These are phyloP conservation scores for Drosophila kuntzei DNA, from an alignment of 2,888 invertebrate species.

Conservation along the genomic window DNA sequence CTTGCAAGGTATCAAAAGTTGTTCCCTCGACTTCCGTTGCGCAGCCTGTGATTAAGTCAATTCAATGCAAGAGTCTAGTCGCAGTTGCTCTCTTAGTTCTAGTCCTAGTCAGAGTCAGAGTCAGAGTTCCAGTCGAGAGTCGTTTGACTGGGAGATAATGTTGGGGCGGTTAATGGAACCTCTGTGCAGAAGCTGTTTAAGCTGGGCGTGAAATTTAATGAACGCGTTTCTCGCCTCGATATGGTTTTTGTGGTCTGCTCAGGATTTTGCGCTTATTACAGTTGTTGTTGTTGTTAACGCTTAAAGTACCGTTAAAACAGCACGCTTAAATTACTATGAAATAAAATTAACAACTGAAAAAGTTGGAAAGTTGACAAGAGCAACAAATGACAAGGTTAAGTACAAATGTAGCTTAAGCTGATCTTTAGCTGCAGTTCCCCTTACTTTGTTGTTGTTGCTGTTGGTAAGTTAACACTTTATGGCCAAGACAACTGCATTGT, in stretches of 20 bases:
- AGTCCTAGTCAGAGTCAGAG: conserved; percentile 5
- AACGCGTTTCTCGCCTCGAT: conserved; percentile 28
- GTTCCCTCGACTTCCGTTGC: conserved; percentile 50
- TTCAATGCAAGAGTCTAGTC: conserved; percentile 35
- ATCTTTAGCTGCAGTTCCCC: neutral
- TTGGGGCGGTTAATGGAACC: conserved; percentile 19
- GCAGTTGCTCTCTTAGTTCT: conserved; percentile 3
- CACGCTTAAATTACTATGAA: conserved; percentile 20
- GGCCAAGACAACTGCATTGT: conserved; percentile 35
- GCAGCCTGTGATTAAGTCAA: conserved; percentile 48
- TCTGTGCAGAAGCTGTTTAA: conserved; percentile 16
- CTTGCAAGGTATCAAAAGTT: neutral
- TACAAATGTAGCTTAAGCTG: conserved; percentile 1
- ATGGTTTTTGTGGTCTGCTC: conserved; percentile 6
- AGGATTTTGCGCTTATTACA: conserved; percentile 29
- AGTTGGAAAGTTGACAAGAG: neutral
- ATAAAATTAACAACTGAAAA: conserved; percentile 20
- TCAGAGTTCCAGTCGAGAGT: conserved; percentile 5
- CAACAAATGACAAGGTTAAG: conserved; percentile 1
- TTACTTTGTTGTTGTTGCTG: conserved; percentile 6
- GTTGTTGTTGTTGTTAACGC: conserved; percentile 17
- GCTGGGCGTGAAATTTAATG: conserved; percentile 32
- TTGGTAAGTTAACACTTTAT: conserved; percentile 45
- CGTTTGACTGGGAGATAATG: conserved; percentile 16
- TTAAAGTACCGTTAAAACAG: conserved; percentile 48